A percentile compares a stretch with the other conserved stretches of the same genome.
These are phyloP conservation scores for Vespertilio murinus DNA, from an alignment of 2,797 vertebrate genomes.

Conservation along the genomic window DNA sequence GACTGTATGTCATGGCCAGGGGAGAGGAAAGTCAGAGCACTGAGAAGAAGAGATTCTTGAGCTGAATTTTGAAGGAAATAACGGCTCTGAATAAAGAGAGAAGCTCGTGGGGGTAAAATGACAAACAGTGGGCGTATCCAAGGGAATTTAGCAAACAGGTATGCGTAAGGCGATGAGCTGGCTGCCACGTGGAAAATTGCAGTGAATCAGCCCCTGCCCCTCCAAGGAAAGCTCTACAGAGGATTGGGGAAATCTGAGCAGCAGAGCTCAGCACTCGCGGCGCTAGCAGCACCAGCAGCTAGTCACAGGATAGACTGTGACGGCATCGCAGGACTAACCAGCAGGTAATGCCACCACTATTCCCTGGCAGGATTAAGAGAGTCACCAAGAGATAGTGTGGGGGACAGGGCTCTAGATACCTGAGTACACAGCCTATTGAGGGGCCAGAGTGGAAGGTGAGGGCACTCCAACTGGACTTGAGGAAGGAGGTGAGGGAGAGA, in stretches of 20 bases:
- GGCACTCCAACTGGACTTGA: not conserved
- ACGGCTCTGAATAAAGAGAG: conserved; percentile 27
- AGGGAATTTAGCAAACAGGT: conserved; percentile 70
- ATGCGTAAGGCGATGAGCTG: conserved; percentile 59
- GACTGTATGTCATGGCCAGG: not conserved
- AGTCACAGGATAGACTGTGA: not conserved
- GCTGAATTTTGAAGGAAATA: conserved; percentile 24
- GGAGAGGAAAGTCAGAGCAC: not conserved
- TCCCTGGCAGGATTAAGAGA: conserved; percentile 38
- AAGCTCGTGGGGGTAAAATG: conserved; percentile 8
- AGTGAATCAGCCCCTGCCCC: conserved; percentile 68
- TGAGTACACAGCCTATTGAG: not conserved
- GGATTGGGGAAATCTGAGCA: conserved; percentile 34
- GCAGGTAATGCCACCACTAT: not conserved
- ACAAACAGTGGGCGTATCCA: conserved; percentile 62
- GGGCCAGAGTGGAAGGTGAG: not conserved
- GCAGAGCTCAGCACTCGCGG: conserved; percentile 3
- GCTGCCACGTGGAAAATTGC: conserved; percentile 66
- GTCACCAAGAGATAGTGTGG: conserved; percentile 61
- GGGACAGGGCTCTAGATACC: not conserved
- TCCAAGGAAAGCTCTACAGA: conserved; percentile 7
- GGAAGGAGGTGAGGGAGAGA: not conserved
- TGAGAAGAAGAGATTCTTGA: not conserved
- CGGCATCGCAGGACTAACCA: not conserved
- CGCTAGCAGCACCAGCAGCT: not conserved